These are phyloP conservation scores for Nothoprocta perdicaria DNA, from an alignment of 2,113 vertebrate species.

Conservation along the genomic window DNA sequence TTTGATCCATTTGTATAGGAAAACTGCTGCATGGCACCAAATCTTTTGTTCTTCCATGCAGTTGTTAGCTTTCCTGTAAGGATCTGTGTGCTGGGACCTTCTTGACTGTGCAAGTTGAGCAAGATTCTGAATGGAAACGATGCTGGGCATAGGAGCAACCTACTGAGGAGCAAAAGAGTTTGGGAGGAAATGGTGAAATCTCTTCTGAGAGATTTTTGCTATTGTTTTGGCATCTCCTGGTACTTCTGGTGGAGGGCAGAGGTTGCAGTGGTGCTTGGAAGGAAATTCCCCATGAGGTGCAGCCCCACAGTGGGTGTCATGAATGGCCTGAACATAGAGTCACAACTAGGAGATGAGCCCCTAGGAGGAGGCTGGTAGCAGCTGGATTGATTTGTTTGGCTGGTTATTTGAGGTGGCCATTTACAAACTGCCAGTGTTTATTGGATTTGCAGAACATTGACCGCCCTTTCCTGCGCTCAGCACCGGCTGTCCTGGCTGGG, in stretches of 20 bases:
- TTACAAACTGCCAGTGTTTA: not conserved
- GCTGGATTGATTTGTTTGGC: not conserved
- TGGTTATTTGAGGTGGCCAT: not conserved
- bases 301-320: rapidly evolving
- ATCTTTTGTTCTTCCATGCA: not conserved
- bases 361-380: not conserved
- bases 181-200: not conserved
- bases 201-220: not conserved
- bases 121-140: not conserved
- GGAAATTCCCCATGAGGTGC: rapidly evolving
- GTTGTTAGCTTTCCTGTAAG: not conserved
- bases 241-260: not conserved
- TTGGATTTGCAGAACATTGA: not conserved
- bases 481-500: not conserved
- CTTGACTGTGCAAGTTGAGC: not conserved
- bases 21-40: too few species aligned
- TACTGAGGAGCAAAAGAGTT: not conserved
- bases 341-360: rapidly evolving
- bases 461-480: rapidly evolving
- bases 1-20: not conserved
- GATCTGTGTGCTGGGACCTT: not conserved
- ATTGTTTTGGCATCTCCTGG: not conserved
- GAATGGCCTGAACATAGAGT: not conserved
- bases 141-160: not conserved
- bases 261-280: not conserved